Conservation (phyloP, 2,113 vertebrate species). For the Dasyornis broadbenti region DNA sequence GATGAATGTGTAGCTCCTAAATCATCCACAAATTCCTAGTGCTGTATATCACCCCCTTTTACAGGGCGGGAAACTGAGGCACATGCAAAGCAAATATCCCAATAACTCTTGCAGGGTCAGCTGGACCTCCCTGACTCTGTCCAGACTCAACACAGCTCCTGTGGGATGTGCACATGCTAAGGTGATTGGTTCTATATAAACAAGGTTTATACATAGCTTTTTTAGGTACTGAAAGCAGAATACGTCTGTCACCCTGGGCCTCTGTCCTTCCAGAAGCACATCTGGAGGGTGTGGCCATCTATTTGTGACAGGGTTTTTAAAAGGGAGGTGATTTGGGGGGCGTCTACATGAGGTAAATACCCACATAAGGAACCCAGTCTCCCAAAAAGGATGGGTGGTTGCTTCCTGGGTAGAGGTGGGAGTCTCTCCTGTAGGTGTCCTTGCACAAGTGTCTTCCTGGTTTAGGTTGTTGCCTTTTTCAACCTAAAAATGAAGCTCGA, state of each 20-base stretch:
- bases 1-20: neutral
- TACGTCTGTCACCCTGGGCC: neutral
- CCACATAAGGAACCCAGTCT: neutral
- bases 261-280: neutral
- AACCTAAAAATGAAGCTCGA: too few relatives aligned
- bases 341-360: neutral
- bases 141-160: neutral
- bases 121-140: neutral
- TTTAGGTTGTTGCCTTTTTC: neutral
- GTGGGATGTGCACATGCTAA: neutral
- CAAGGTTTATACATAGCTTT: neutral
- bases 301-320: neutral
- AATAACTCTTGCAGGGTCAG: neutral
- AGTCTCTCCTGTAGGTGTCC: neutral
- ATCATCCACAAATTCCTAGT: neutral
- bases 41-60: neutral
- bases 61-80: constrained; percentile 6
- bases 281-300: neutral
- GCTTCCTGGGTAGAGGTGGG: neutral
- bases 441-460: neutral
- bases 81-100: neutral
- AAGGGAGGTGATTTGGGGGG: too few relatives aligned
- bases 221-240: neutral
- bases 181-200: neutral
- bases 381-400: neutral